phyloP scores from a whole-genome alignment of 2,797 vertebrate genomes.

The Fratercula arctica region DNA sequence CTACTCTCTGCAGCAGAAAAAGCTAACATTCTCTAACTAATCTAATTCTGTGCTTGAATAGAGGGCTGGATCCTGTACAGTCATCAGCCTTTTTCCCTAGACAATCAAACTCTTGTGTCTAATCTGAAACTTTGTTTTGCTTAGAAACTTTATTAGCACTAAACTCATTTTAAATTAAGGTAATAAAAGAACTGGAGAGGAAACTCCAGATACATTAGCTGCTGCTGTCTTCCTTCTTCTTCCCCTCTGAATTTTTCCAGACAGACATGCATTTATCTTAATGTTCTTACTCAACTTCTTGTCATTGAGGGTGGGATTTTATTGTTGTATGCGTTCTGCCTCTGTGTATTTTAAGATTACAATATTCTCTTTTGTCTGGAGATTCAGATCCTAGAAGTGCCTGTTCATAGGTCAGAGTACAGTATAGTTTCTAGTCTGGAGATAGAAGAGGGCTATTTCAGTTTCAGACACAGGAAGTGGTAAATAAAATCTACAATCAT shows the following conservation, averaged over 20 bases:
- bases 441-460: neutral
- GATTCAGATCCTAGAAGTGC: neutral
- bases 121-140: constrained; percentile 52
- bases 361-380: neutral
- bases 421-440: neutral
- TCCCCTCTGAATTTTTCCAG: constrained; percentile 2
- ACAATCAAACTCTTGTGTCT: constrained; percentile 4
- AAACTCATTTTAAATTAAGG: constrained; percentile 55
- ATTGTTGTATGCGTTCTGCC: neutral
- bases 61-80: constrained; percentile 22
- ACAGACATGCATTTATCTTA: constrained; percentile 18
- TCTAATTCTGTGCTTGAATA: constrained; percentile 37
- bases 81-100: neutral
- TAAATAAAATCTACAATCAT: neutral
- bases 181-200: constrained; percentile 34
- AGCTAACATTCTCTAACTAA: constrained; percentile 32
- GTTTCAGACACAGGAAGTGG: neutral
- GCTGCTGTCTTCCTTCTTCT: neutral
- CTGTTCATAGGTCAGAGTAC: neutral
- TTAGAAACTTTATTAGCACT: constrained; percentile 40
- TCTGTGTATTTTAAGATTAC: neutral
- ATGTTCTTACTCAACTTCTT: neutral
- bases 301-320: neutral
- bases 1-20: constrained; percentile 15
- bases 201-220: constrained; percentile 17